phyloP scores from a whole-genome alignment of 2,797 vertebrate species.

The Austrolebias charrua region DNA sequence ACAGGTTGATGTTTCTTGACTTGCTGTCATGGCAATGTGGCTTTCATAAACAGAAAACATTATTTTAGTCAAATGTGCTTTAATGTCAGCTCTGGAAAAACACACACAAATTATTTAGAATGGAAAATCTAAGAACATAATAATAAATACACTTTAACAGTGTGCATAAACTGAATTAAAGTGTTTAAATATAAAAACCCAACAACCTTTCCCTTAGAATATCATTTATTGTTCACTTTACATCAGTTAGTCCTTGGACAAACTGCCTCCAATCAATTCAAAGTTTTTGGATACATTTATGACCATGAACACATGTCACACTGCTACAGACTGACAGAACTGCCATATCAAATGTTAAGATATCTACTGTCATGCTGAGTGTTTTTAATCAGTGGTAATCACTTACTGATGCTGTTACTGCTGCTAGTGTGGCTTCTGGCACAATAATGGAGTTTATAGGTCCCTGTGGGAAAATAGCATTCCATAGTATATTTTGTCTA shows the following conservation, averaged over 20 bases:
- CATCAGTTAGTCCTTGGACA: slow-evolving; percentile 76
- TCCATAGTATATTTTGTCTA: slow-evolving; percentile 74
- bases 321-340: slow-evolving; percentile 81
- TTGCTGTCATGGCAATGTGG: no score
- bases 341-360: slow-evolving; percentile 82
- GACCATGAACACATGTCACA: slow-evolving; percentile 83
- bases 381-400: slow-evolving; percentile 76
- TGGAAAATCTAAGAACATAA: neutral
- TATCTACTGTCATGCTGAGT: slow-evolving; percentile 84
- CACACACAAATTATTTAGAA: neutral
- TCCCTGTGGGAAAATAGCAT: slow-evolving; percentile 73
- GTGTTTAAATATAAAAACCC: slow-evolving; percentile 22
- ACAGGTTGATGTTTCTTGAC: no score
- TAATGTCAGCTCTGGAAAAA: neutral
- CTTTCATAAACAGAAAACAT: no score
- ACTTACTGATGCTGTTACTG: slow-evolving; percentile 78
- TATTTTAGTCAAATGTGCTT: no score
- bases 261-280: slow-evolving; percentile 71
- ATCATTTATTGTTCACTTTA: slow-evolving; percentile 83
- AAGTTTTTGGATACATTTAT: slow-evolving; percentile 82
- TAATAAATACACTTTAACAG: neutral
- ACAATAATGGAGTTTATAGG: slow-evolving; percentile 79
- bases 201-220: slow-evolving; percentile 70
- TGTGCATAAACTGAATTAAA: slow-evolving; percentile 2
- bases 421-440: slow-evolving; percentile 79